A percentile compares a stretch with the other conserved stretches of the same genome.
These are phyloP conservation scores for Ypsolopha scabrella DNA, from an alignment of 2,888 invertebrate genomes.

Conservation along the genomic window DNA sequence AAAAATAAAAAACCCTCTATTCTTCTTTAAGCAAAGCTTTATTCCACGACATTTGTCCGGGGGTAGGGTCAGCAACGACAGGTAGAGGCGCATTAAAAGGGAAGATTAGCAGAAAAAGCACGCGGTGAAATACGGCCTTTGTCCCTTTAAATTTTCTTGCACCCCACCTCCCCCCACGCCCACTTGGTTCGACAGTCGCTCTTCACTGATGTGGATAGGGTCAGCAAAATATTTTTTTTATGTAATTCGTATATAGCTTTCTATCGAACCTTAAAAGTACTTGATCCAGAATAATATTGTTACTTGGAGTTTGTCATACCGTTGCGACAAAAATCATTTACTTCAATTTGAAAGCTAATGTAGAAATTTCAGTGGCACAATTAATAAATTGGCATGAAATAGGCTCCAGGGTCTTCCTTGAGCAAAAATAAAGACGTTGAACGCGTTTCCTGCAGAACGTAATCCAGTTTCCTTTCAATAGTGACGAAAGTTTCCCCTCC, in stretches of 20 bases:
- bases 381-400: not conserved
- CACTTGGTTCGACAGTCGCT: constrained; percentile 48
- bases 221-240: constrained; percentile 18
- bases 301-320: not conserved
- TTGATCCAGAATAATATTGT: not conserved
- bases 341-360: too few relatives aligned
- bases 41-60: constrained; percentile 1
- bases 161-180: constrained; percentile 48
- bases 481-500: not conserved
- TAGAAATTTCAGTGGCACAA: not conserved
- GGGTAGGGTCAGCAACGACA: constrained; percentile 54
- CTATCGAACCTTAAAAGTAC: not conserved
- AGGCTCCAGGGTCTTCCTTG: not conserved
- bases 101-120: constrained; percentile 63
- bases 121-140: constrained; percentile 57
- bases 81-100: constrained; percentile 52
- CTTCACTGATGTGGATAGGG: constrained; percentile 47
- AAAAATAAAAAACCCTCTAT: too few relatives aligned
- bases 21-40: not conserved
- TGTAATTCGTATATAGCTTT: not conserved
- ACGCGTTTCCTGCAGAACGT: not conserved
- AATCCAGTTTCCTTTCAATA: constrained; percentile 9
- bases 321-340: too few relatives aligned
- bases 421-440: not conserved
- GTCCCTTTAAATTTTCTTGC: constrained; percentile 69